Percentiles rank a stretch among this genome's conserved stretches.
phyloP scores from a whole-genome alignment of 2,888 invertebrate species.

The Lumbricus terrestris region DNA sequence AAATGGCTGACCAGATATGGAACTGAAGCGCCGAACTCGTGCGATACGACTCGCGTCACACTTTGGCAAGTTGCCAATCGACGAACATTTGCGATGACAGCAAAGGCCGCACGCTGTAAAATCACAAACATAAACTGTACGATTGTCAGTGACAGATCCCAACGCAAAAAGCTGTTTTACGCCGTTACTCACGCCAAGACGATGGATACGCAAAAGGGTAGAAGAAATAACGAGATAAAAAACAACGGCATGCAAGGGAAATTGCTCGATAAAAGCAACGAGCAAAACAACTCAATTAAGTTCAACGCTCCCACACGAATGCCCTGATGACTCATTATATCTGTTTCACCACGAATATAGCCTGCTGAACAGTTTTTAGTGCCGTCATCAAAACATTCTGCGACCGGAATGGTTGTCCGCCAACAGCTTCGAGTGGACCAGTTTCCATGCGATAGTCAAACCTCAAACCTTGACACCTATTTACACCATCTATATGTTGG shows the following conservation, averaged over 20 bases:
- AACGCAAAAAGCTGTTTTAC: neutral
- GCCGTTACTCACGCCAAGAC: too few relatives aligned
- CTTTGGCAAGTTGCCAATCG: constrained; percentile 61
- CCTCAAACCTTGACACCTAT: too few relatives aligned
- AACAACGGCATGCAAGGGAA: neutral
- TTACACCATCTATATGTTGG: too few relatives aligned
- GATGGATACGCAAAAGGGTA: too few relatives aligned
- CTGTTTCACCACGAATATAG: too few relatives aligned
- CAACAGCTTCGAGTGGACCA: too few relatives aligned
- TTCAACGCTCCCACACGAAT: neutral
- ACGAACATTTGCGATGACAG: constrained; percentile 71
- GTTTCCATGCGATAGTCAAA: too few relatives aligned
- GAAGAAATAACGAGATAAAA: neutral
- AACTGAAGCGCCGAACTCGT: constrained; percentile 12
- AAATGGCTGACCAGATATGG: constrained; percentile 5
- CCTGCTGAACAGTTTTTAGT: too few relatives aligned
- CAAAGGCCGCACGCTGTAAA: constrained; percentile 69
- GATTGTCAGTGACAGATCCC: neutral
- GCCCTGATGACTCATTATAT: too few relatives aligned
- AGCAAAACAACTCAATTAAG: neutral
- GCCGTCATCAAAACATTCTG: too few relatives aligned
- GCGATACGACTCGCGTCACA: constrained; percentile 12
- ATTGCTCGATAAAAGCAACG: neutral
- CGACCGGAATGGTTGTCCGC: too few relatives aligned
- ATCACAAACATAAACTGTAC: neutral